A percentile compares a stretch with the other conserved stretches of the same genome.
These are phyloP conservation scores for Natator depressus DNA, from an alignment of 2,113 vertebrate species.

Conservation along the genomic window DNA sequence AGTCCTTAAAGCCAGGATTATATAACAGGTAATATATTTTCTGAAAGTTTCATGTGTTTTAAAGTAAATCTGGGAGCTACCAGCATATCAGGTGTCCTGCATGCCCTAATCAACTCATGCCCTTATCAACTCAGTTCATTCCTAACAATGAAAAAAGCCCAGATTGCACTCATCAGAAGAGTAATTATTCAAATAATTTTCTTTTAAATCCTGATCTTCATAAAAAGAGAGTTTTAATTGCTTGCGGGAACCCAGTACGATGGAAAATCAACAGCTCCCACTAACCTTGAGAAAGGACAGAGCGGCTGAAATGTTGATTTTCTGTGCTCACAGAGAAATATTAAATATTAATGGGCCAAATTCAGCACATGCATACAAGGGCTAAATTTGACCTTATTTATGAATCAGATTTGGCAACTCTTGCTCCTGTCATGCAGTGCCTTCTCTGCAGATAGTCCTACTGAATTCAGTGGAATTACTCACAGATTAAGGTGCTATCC, in stretches of 20 bases:
- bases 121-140: not conserved
- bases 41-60: not conserved
- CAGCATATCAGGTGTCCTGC: not conserved
- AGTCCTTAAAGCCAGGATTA: not conserved
- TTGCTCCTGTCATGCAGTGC: not conserved
- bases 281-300: conserved; percentile 41
- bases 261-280: conserved; percentile 17
- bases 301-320: conserved; percentile 33
- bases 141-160: conserved; percentile 12
- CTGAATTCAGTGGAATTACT: not conserved
- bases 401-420: not conserved
- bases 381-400: not conserved
- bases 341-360: conserved; percentile 23
- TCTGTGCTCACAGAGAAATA: conserved; percentile 18
- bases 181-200: conserved; percentile 51
- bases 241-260: conserved; percentile 13
- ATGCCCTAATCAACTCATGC: not conserved
- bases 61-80: not conserved
- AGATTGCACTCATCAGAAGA: conserved; percentile 15
- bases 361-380: not conserved
- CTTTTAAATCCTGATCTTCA: conserved; percentile 39
- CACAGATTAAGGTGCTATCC: not conserved
- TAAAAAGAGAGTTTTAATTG: conserved; percentile 37
- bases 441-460: not conserved
- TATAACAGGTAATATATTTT: not conserved